Base-by-base conservation (phyloP, 2,113 vertebrate genomes). In the Dromaius novaehollandiae region DNA sequence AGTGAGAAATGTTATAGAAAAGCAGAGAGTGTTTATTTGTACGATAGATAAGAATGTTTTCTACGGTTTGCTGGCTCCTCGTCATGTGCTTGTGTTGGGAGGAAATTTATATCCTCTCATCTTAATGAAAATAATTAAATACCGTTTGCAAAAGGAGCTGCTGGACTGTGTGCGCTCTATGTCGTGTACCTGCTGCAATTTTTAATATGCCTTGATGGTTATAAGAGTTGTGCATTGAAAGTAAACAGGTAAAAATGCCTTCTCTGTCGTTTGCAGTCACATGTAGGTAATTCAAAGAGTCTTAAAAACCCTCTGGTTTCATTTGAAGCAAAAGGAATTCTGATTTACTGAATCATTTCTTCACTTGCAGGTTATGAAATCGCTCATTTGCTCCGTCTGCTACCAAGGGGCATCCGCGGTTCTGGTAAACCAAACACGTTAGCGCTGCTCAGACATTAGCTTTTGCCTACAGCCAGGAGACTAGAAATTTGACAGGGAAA, bases 401-500 rank as follows among this genome's bases (percentile, higher is more conserved):
- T 91, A 68, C 91, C 79, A 71, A 68, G 93, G 95, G 93, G 76
- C 84, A 91, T 92, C 88, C 84, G 79, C 75, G 75, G 89, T 51
- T 82, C 87, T 88, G 87, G 74, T 88, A 95, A 95, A 71, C 71
- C 55, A n/a, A 81, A 8, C 75, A 77, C 3, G 12, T 79, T 85
- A 85, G 80, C 87, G 95, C 82, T 93, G 80, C 71, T 88, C 91
- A 95, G 82, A 77, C 58, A 60, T 95, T 95, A 90, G 64, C 89
- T 96, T 38, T 95, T 90, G 86, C 91, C 91, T 95, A 93, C 79
- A 96, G 92, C 90, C 82, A 87, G 78, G 44, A 93, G 76, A 95
- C 80, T 51, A 77, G 82, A 85, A 90, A 74, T 78, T 50, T 97
- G 94, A 95, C 95, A 96, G 91, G 84, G 92, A 96, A 89, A 95